Percentiles rank a stretch among this genome's conserved stretches.
These are phyloP conservation scores for Channa maculata DNA, from an alignment of 2,113 vertebrate genomes.

Conservation along the genomic window DNA sequence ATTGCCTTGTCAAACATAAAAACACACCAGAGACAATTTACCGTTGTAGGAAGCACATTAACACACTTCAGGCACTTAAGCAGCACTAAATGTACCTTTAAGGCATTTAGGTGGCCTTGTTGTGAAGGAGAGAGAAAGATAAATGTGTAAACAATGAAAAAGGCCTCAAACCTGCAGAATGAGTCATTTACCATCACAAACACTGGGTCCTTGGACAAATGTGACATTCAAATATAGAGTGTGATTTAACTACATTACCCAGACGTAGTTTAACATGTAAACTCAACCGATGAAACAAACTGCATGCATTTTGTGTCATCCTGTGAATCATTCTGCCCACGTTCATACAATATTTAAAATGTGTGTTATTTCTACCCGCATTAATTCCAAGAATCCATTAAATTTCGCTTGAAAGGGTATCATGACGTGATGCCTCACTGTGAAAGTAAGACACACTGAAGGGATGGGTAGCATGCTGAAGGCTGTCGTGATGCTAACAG, in stretches of 20 bases:
- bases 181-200: conserved; percentile 12
- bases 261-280: not conserved
- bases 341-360: conserved; percentile 32
- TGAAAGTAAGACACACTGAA: conserved; percentile 15
- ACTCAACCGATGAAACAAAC: not conserved
- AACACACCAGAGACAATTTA: conserved; percentile 60
- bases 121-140: conserved; percentile 28
- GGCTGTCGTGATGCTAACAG: conserved; percentile 27
- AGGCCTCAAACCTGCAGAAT: conserved; percentile 2
- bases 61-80: conserved; percentile 40
- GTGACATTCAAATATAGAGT: conserved; percentile 3
- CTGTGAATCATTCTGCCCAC: conserved; percentile 2
- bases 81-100: conserved; percentile 40
- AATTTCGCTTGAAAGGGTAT: conserved; percentile 18
- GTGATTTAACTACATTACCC: not conserved
- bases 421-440: conserved; percentile 27
- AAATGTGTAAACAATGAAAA: conserved; percentile 46
- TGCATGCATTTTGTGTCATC: not conserved
- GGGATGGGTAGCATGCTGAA: not conserved
- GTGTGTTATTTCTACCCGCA: not conserved
- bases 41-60: conserved; percentile 50
- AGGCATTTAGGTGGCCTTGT: conserved; percentile 57
- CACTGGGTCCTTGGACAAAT: not conserved
- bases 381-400: conserved; percentile 31
- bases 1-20: conserved; percentile 54